Conservation (phyloP, 1,140 invertebrate genomes). For the Stenopsyche tienmushanensis region DNA sequence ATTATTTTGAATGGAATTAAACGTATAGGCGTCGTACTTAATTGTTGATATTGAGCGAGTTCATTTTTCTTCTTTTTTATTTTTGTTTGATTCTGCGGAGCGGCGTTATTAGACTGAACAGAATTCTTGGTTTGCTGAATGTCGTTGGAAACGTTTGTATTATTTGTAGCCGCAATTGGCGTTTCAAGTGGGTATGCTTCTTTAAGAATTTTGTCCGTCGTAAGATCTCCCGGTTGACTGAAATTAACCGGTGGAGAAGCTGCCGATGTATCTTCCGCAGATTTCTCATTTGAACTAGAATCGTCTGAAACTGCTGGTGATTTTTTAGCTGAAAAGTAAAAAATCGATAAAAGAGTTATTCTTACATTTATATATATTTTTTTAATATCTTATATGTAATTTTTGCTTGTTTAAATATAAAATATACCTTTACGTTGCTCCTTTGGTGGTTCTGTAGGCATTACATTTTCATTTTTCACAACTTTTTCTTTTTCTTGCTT, state of each 20-base stretch:
- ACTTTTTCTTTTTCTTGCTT: conserved; percentile 40
- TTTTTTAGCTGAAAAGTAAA: conserved; percentile 30
- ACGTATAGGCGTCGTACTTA: conserved; percentile 46
- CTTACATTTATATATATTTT: too few species aligned
- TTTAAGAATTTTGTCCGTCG: conserved; percentile 53
- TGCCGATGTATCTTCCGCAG: conserved; percentile 25
- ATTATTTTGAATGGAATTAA: conserved; percentile 40
- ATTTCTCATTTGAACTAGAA: conserved; percentile 42
- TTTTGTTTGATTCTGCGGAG: conserved; percentile 43
- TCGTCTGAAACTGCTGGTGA: conserved; percentile 47
- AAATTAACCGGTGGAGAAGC: conserved; percentile 48
- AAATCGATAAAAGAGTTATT: too few species aligned
- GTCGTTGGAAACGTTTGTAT: too few species aligned
- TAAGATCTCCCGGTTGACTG: conserved; percentile 52
- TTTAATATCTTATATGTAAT: too few species aligned
- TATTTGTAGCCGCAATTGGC: conserved; percentile 13
- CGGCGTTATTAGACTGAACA: conserved; percentile 1
- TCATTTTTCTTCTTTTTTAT: conserved; percentile 52
- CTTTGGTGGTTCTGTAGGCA: conserved; percentile 44
- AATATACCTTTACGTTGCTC: conserved; percentile 54
- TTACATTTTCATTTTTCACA: conserved; percentile 36
- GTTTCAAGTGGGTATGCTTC: conserved; percentile 43
- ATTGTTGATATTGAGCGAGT: conserved; percentile 50
- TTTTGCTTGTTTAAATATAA: too few species aligned
- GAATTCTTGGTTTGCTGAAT: neutral